Evolutionary conservation across 2,113 vertebrate genomes (phyloP).

Genomic region (Euleptes europaea): DNA sequence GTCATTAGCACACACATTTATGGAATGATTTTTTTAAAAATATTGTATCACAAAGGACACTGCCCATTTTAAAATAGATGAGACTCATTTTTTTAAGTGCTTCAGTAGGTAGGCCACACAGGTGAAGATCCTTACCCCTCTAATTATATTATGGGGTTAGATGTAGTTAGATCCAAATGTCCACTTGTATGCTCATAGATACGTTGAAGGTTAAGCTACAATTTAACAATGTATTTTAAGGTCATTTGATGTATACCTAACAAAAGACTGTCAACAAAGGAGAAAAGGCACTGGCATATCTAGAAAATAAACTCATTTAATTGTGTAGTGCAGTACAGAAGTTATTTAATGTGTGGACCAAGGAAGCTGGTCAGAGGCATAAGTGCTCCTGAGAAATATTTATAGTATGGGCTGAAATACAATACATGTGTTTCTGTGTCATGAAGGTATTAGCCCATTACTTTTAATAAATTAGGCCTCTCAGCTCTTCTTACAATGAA

Average conservation of each 20-base stretch:
- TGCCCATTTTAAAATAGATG: neutral
- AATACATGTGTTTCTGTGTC: neutral
- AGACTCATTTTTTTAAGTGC: neutral
- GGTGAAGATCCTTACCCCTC: neutral
- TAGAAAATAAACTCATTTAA: too few relatives aligned
- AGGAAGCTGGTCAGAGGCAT: neutral
- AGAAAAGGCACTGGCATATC: neutral
- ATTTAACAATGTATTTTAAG: neutral
- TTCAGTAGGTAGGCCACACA: neutral
- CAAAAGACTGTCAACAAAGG: neutral
- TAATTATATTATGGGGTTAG: neutral
- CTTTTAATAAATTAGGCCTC: neutral
- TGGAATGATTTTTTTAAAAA: neutral
- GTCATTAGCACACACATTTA: neutral
- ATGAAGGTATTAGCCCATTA: neutral
- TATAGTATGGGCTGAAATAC: too few relatives aligned
- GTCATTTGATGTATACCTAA: rapidly evolving
- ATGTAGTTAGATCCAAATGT: neutral
- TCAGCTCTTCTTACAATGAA: neutral
- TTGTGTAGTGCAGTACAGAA: neutral
- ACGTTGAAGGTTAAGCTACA: neutral
- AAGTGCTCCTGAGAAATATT: neutral
- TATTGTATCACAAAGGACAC: neutral
- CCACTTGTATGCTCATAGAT: neutral
- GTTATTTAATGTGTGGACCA: neutral